Evolutionary conservation across 2,797 vertebrate genomes (phyloP).

Genomic region (Salmo trutta): DNA sequence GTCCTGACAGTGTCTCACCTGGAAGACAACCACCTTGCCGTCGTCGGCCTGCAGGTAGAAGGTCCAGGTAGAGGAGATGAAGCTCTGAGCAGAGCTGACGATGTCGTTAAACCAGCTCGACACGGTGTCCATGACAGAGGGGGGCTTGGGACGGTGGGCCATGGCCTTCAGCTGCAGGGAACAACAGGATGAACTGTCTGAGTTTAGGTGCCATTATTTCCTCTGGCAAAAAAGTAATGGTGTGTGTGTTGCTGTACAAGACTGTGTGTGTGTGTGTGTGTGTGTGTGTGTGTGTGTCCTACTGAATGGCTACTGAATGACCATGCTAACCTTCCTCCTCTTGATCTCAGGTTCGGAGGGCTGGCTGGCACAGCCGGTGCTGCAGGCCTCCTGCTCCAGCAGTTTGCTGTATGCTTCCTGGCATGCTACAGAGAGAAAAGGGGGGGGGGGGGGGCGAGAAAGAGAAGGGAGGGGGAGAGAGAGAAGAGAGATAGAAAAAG

Average conservation of each 20-base stretch:
- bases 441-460: background rate
- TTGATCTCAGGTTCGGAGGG: conserved; percentile 81
- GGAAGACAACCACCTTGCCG: conserved; percentile 93
- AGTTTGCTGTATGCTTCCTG: conserved; percentile 87
- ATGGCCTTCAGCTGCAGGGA: conserved; percentile 73
- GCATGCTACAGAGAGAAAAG: conserved; percentile 76
- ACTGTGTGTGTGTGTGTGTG: background rate
- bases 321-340: conserved; percentile 81
- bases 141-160: conserved; percentile 73
- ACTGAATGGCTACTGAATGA: background rate
- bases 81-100: conserved; percentile 93
- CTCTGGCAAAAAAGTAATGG: background rate
- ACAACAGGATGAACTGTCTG: background rate
- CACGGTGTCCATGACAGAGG: conserved; percentile 85
- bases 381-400: conserved; percentile 87
- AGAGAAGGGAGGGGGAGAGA: background rate
- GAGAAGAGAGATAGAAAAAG: conserved; percentile 9
- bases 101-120: conserved; percentile 93
- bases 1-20: conserved; percentile 74
- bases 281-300: background rate
- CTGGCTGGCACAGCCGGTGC: conserved; percentile 87
- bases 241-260: background rate
- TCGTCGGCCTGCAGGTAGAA: conserved; percentile 96
- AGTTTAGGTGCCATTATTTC: background rate
- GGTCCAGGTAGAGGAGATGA: conserved; percentile 98